Evolutionary conservation across 2,888 invertebrate genomes (phyloP), one percentile per base, ranked within the genome.

Genomic region (Zeuzera pyrina): DNA sequence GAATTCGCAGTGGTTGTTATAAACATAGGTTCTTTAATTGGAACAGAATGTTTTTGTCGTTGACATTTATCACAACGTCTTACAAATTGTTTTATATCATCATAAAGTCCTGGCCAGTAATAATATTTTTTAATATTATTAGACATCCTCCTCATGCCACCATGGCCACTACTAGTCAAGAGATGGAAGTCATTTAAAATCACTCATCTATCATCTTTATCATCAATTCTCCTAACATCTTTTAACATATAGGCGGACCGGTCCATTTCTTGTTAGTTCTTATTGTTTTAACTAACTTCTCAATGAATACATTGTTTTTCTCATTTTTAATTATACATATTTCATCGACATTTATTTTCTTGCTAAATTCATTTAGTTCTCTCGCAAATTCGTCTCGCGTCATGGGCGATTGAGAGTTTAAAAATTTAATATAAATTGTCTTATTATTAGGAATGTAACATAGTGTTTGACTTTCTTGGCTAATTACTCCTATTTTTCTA

Each of bases 31-130:
- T 40, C 26, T 21, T 30, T 34, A 11, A 13, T 30, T 2, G 4
- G 12, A 16, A 8, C n/a, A 10, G 34, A 34, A 12, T 34, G 21
- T 33, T 42, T 45, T 21, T 26, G 14, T 19, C 23, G 34, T 33
- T 40, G 41, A 33, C 43, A 46, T 21, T 36, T 33, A 10, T 27
- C 30, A 26, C 41, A 39, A 12, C 24, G 31, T 6, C 28, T 35
- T 15, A 43, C 36, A 31, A 31, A 41, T 2, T 35, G 4, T 5
- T 1, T 30, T n/a, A n/a, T n/a, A n/a, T n/a, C n/a, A n/a, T n/a
- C n/a, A n/a, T n/a, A n/a, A n/a, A n/a, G n/a, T n/a, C n/a, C n/a
- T n/a, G n/a, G n/a, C n/a, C n/a, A n/a, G n/a, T 5, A 43, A 25
- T 36, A 42, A 15, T 31, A 27, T 25, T 19, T 31, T 29, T 34